phyloP scores from a whole-genome alignment of 1,140 invertebrate species.

The Sesamia nonagrioides region DNA sequence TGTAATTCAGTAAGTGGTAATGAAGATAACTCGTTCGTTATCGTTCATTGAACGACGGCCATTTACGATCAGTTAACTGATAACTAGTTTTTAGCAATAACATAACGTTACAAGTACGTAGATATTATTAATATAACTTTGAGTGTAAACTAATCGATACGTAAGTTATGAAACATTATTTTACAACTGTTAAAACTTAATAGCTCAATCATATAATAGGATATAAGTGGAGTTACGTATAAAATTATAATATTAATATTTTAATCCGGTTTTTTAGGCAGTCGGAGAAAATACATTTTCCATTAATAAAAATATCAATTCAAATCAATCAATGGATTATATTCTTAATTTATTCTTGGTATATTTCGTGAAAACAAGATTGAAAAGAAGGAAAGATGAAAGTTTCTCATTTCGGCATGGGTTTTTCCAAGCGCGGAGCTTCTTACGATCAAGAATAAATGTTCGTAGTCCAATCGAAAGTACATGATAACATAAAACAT shows the following conservation, averaged over 20 bases:
- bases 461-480: slow-evolving; percentile 40
- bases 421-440: slow-evolving; percentile 13
- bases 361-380: not conserved
- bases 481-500: slow-evolving; percentile 41
- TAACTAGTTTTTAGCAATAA: slow-evolving; percentile 32
- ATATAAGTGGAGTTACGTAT: slow-evolving; percentile 9
- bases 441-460: slow-evolving; percentile 23
- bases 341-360: not conserved
- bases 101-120: slow-evolving; percentile 2
- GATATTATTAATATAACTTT: not conserved
- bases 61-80: slow-evolving; percentile 33
- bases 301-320: not conserved
- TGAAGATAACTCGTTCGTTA: slow-evolving; percentile 65
- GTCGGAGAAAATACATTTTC: slow-evolving; percentile 8
- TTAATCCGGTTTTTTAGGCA: not conserved
- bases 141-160: slow-evolving; percentile 33
- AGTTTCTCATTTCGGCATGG: slow-evolving; percentile 21
- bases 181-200: slow-evolving; percentile 10
- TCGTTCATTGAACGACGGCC: slow-evolving; percentile 64
- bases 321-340: not conserved
- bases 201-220: slow-evolving; percentile 4
- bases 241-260: slow-evolving; percentile 24
- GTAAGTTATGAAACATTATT: slow-evolving; percentile 38
- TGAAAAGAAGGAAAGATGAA: slow-evolving; percentile 8
- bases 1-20: slow-evolving; percentile 50